A percentile compares a stretch with the other conserved stretches of the same genome.
phyloP scores from a whole-genome alignment of 2,113 vertebrate species.

The Podiceps cristatus region DNA sequence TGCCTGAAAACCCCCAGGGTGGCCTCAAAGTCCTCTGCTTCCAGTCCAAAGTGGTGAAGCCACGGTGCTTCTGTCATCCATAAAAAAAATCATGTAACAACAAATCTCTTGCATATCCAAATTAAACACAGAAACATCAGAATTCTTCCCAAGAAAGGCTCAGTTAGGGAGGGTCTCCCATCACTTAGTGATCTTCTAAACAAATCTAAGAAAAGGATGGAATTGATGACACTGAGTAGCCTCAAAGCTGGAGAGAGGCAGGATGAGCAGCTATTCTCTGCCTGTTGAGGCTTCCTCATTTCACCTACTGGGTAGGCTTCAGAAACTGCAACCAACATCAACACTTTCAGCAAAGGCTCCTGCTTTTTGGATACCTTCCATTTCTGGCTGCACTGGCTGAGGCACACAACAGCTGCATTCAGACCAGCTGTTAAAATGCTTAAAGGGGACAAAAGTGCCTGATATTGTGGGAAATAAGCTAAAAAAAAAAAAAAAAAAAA shows the following conservation, averaged over 20 bases:
- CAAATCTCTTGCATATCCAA: not conserved
- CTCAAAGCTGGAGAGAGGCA: not conserved
- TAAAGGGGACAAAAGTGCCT: not conserved
- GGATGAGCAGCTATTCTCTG: not conserved
- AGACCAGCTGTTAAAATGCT: not conserved
- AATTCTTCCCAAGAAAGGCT: not conserved
- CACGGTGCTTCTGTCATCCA: not conserved
- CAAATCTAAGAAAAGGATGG: not conserved
- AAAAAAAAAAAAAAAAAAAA: too few species aligned
- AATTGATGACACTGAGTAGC: not conserved
- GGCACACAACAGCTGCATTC: not conserved
- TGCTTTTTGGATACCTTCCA: not conserved
- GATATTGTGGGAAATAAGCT: not conserved
- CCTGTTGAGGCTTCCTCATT: not conserved
- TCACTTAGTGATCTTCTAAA: not conserved
- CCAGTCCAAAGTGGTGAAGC: not conserved
- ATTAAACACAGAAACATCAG: not conserved
- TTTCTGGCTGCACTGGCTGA: not conserved
- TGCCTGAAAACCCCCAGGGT: conserved; percentile 38
- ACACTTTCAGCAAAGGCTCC: not conserved
- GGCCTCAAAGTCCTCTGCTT: conserved; percentile 44
- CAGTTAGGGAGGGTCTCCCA: not conserved
- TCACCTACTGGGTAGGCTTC: not conserved
- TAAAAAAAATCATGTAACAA: not conserved
- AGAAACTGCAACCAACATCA: not conserved